phyloP scores from a whole-genome alignment of 2,888 invertebrate genomes.

The Orthosia gothica region DNA sequence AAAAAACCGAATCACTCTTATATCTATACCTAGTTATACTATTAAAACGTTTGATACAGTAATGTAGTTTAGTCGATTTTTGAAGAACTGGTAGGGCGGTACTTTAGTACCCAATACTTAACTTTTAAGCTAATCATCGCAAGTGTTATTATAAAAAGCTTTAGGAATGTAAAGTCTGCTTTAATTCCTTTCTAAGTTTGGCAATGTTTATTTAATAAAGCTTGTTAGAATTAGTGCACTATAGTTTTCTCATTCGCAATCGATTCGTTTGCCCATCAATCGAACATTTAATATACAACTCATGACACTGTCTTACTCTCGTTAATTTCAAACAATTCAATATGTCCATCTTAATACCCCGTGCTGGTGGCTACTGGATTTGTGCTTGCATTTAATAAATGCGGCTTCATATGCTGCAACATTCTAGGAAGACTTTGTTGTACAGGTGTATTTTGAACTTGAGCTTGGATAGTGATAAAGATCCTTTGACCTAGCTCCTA shows the following conservation, averaged over 20 bases:
- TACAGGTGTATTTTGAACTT: conserved; percentile 32
- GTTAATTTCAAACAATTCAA: conserved; percentile 66
- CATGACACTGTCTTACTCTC: conserved; percentile 66
- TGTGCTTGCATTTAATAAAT: conserved; percentile 66
- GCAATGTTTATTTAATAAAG: conserved; percentile 81
- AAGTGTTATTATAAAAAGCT: conserved; percentile 73
- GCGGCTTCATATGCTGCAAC: conserved; percentile 55
- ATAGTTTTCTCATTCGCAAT: conserved; percentile 58
- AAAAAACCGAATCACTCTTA: conserved; percentile 89
- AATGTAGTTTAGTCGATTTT: conserved; percentile 64
- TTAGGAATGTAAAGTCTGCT: conserved; percentile 85
- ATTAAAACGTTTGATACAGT: conserved; percentile 74
- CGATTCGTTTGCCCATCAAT: conserved; percentile 55
- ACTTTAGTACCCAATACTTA: conserved; percentile 73
- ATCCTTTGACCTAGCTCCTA: background rate
- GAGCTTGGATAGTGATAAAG: background rate
- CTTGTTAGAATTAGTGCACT: conserved; percentile 71
- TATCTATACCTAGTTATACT: conserved; percentile 78
- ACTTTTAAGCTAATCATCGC: conserved; percentile 63
- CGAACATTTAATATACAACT: conserved; percentile 54
- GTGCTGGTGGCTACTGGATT: conserved; percentile 57
- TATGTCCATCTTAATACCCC: conserved; percentile 62
- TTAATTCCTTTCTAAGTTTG: conserved; percentile 79
- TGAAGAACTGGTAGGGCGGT: conserved; percentile 65
- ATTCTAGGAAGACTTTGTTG: conserved; percentile 67